Evolutionary conservation across 2,113 vertebrate genomes (phyloP), one percentile per base, ranked within the genome.

Genomic region (Columba livia): DNA sequence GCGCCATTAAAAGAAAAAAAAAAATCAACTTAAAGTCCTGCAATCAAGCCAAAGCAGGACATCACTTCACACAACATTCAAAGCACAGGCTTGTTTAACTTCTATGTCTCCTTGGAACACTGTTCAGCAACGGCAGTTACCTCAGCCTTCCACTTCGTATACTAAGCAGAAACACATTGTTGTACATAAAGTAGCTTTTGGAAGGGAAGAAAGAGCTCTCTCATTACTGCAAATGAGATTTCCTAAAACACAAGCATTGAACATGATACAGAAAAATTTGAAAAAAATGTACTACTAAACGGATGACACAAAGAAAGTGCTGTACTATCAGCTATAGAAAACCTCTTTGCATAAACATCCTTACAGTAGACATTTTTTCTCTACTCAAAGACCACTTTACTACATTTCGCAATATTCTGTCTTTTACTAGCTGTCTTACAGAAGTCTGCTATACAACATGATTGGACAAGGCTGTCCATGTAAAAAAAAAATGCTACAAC

Each of bases 301-400:
- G 44, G 83, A 94, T 81, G 84, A 60, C 73, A 89, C 94, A 94
- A 93, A 88, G 88, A 48, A 89, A 93, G 83, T 0, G 16, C 77
- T 93, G 83, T 86, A 47, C 21, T 70, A 86, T 93, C 92, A 86
- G 36, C 60, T 81, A 23, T 5, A 60, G 51, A 62, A 93, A 88
- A 83, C 6, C 29, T 47, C 69, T 50, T 42, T 64, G 66, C 38
- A 75, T 38, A 81, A 93, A 75, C 61, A 79, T 15, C 36, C 48
- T 64, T 23, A 96, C 65, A 93, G 79, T 12, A 67, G 60, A 54
- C 62, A 62, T 64, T 92, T 92, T 86, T 85, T 87, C 61, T 64
- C 40, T 28, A 32, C 44, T 81, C 44, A 79, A 74, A 92, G 80
- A 48, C 51, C 23, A 71, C 50, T 88, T 79, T 9, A 47, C 51